Percentiles rank a stretch among this genome's conserved stretches.
These are phyloP conservation scores for Triops longicaudatus DNA, from an alignment of 1,140 invertebrate genomes.

Conservation along the genomic window DNA sequence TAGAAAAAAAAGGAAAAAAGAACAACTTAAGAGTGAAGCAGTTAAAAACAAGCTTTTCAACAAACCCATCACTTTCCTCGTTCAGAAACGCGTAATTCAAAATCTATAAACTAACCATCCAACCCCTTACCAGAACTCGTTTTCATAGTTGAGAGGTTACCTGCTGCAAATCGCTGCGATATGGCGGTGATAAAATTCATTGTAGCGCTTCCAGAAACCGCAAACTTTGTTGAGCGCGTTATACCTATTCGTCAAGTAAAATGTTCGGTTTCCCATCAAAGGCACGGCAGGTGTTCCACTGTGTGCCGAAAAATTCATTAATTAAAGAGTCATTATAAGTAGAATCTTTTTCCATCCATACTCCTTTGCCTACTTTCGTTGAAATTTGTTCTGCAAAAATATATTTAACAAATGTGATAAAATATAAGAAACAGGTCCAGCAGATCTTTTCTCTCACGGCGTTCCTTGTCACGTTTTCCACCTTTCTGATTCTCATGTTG, in stretches of 20 bases:
- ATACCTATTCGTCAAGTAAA: no score
- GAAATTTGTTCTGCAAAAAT: no score
- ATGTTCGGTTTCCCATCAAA: neutral
- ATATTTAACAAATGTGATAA: no score
- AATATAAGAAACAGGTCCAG: neutral
- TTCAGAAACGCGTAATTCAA: neutral
- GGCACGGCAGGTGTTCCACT: neutral
- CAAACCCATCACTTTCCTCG: conserved; percentile 9
- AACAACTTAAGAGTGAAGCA: neutral
- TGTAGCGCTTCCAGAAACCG: no score
- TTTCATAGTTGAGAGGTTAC: neutral
- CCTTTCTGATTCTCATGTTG: neutral
- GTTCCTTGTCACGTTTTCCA: neutral
- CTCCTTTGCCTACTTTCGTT: no score
- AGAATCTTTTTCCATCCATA: neutral
- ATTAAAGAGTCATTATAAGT: neutral
- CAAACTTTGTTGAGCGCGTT: no score
- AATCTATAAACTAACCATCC: neutral
- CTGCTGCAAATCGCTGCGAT: neutral
- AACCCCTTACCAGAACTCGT: neutral
- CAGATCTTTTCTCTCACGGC: neutral
- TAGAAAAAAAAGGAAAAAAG: neutral
- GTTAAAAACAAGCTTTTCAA: conserved; percentile 3
- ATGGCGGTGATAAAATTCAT: neutral
- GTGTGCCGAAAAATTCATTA: neutral